Conservation (phyloP, 2,113 vertebrate genomes). For the Azemiops feae region DNA sequence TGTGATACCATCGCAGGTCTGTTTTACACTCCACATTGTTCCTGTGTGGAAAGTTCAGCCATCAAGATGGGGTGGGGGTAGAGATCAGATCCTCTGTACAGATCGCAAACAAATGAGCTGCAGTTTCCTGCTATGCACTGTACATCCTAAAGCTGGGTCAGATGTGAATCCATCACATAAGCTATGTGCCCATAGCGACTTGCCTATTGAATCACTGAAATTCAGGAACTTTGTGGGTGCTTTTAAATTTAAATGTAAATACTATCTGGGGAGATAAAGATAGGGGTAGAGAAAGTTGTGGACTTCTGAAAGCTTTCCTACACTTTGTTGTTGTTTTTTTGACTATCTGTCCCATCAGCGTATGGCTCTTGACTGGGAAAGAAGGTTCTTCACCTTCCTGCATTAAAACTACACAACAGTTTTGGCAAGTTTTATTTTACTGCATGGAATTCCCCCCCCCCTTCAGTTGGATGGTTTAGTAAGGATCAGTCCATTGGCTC, state of each 20-base stretch:
- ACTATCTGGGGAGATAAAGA: not conserved
- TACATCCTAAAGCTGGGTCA: not conserved
- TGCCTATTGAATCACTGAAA: not conserved
- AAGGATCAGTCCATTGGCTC: not conserved
- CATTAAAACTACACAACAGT: not conserved
- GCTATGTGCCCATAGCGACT: not conserved
- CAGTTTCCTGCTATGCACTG: not conserved
- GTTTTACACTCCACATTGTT: not conserved
- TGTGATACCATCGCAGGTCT: not conserved
- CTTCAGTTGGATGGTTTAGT: not conserved
- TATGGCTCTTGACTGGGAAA: not conserved
- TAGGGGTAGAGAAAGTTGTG: not conserved
- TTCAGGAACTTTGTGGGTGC: not conserved
- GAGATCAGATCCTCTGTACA: not conserved
- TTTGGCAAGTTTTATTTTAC: not conserved
- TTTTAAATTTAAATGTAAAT: not conserved
- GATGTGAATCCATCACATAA: not conserved
- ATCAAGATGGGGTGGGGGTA: not conserved
- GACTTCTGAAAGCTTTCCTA: not conserved
- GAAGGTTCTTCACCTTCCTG: not conserved
- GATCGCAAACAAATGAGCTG: not conserved
- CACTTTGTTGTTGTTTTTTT: not conserved
- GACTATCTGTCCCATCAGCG: not conserved
- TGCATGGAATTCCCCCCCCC: not conserved
- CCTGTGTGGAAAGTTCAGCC: not conserved